Base-by-base conservation (phyloP, 2,797 vertebrate genomes). In the Graptemys geographica region DNA sequence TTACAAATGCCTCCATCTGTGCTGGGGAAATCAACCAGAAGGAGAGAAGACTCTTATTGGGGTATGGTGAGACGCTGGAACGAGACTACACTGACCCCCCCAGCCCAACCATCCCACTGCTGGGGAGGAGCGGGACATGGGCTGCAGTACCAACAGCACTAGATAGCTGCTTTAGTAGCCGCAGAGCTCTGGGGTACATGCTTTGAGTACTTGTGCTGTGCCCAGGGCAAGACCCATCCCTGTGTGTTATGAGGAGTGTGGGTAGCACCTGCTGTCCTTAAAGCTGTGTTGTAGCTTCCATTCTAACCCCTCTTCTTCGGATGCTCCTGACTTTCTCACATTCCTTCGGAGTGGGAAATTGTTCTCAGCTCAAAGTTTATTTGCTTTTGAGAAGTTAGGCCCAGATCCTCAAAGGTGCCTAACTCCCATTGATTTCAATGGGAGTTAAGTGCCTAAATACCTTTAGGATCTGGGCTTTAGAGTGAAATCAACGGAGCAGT, bases 241-340 rank as follows among this genome's bases (percentile, higher is more conserved):
- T 33, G 27, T 10, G 62, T 82, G 57, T 83, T 6, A 2, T 62
- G 23, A 74, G 49, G 37, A 74, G 79, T 74, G n/a, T 1, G 12
- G 18, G 15, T 47, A 85, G 33, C 18, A 44, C 89, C 83, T 87
- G 44, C 44, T 89, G 89, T 52, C 79, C 21, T 86, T 83, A 83
- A 78, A 86, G 41, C 3, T 59, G 4, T 19, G 80, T 62, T 41
- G 28, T 79, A 86, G 78, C 55, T 85, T 91, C 52, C 16, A 72
- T 81, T 28, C 62, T 1, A 1, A 2, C 59, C 8, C 15, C 33
- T 15, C 0, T 0, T 56, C 62, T 28, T 55, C 4, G 15, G 59
- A 16, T 88, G 51, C 44, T 90, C 78, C 57, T 62, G 82, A 47
- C 18, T 86, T 8, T 84, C 2, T 1, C 27, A 5, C 25, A 28